Base-by-base conservation (phyloP, 2,888 invertebrate genomes). In the Dysmachus trigonus region DNA sequence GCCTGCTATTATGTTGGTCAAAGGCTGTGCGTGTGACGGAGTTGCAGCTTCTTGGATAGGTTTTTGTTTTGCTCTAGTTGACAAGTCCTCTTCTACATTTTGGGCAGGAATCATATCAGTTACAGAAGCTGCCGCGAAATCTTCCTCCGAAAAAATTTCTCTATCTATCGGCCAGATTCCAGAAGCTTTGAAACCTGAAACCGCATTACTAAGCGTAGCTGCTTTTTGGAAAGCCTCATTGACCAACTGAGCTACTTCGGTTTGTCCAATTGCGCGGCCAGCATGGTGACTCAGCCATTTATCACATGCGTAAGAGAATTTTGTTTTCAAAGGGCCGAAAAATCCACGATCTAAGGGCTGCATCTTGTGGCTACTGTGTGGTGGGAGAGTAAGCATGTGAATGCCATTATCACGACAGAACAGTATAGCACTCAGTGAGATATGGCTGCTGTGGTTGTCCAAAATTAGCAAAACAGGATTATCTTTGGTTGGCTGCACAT, bases 341-440 rank as follows among this genome's bases (percentile, higher is more conserved):
- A 27, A 33, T 51, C 2, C 73, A 53, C 33, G 38, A 47, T 73
- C 84, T 30, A 85, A 73, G 71, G 84, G 73, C 73, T 85, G 84
- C 72, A 85, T 22, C 71, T 83, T 83, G 27, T 83, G 83, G 35
- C 83, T 83, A 18, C 31, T 62, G 35, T 53, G 30, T 27, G 73
- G 73, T 85, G 35, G 73, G 8, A 73, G 73, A 35, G 84, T 85
- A 72, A 85, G 73, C 47, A 73, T 41, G 18, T 62, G 30, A 35
- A 85, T 85, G 62, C 62, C 33, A 85, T 85, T 71, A 62, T 84
- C 22, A 62, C 62, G 62, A 62, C 22, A 18, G 13, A 22, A 27
- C 18, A 27, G 18, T 27, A 62, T 27, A 62, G 62, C 62, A 22
- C 13, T 15, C 27, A 62, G 10, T 5, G 22, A 22, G 27, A 62